Base-by-base conservation (phyloP, 2,797 vertebrate species). In the Hozukius guyotensis region DNA sequence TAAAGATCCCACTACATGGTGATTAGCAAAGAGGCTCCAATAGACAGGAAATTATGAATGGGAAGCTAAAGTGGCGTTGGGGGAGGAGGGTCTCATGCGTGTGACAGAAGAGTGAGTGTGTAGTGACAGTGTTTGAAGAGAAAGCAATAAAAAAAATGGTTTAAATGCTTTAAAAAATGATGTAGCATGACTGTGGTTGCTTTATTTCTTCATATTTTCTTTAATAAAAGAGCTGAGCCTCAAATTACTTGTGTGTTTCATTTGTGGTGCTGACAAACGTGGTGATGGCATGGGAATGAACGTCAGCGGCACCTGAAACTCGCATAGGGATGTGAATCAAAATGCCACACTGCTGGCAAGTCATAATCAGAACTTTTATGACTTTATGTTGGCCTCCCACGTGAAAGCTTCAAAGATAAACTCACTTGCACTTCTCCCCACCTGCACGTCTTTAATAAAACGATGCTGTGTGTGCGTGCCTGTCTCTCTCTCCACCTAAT, bases 1-100 rank as follows among this genome's bases (percentile, higher is more conserved):
- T 79, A 73, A 87, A 92, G 87, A 85, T 83, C 84, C 87, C 81
- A 81, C 82, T 73, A 85, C 89, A 90, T 79, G 77, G 59, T 75
- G 63, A 90, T 87, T 81, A 82, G 75, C 73, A 78, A 75, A 81
- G 66, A 81, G 31, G 24, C 71, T 69, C 57, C 27, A 67, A 84
- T 57, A 55, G 77, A 83, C 53, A 75, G 78, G 83, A 83, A 81
- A 82, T 82, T 57, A 82, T 63, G 75, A 81, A 75, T 72, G 65
- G 68, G 55, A 73, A 27, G 49, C 12, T 59, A 20, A 22, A 78
- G 75, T 57, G 75, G 78, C 55, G 60, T 8, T 12, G 52, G 46
- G 34, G 52, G 59, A 46, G n/a, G 7, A 38, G 72, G 29, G 8
- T 68, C 14, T 60, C 49, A 11, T 25, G 62, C 1, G 46, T 57